phyloP scores from a whole-genome alignment of 2,888 invertebrate species.

The Ophion ventricosus region DNA sequence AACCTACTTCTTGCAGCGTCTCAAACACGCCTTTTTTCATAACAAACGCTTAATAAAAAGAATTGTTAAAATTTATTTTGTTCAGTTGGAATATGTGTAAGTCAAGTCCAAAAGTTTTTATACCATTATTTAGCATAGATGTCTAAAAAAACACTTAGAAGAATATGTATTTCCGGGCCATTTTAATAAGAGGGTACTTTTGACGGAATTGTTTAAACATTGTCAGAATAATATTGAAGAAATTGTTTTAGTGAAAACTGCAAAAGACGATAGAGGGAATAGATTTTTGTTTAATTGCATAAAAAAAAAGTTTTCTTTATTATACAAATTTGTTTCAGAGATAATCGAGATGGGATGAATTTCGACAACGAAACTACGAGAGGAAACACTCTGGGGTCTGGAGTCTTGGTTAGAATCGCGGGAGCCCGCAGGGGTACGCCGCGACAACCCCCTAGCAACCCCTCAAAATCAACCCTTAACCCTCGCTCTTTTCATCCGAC shows the following conservation, averaged over 20 bases:
- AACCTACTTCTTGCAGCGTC: too few relatives aligned
- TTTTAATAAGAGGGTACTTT: too few relatives aligned
- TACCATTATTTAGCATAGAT: too few relatives aligned
- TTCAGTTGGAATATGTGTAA: too few relatives aligned
- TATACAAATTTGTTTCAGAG: constrained; percentile 9
- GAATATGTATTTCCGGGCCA: too few relatives aligned
- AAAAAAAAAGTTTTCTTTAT: constrained; percentile 35
- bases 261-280: too few relatives aligned
- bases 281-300: neutral
- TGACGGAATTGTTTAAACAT: neutral
- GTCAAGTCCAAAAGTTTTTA: too few relatives aligned
- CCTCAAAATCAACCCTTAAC: constrained; percentile 82
- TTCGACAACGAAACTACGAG: constrained; percentile 71
- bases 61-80: too few relatives aligned
- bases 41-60: too few relatives aligned
- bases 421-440: constrained; percentile 82
- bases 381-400: constrained; percentile 75
- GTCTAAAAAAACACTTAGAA: too few relatives aligned
- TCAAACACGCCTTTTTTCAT: too few relatives aligned
- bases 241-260: neutral
- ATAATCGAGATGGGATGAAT: constrained; percentile 56
- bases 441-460: constrained; percentile 83
- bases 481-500: constrained; percentile 68
- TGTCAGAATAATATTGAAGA: neutral
- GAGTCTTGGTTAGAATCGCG: constrained; percentile 76